Percentiles rank a stretch among this genome's conserved stretches.
These are phyloP conservation scores for Lophotriccus pileatus DNA, from an alignment of 2,797 vertebrate species.

Conservation along the genomic window DNA sequence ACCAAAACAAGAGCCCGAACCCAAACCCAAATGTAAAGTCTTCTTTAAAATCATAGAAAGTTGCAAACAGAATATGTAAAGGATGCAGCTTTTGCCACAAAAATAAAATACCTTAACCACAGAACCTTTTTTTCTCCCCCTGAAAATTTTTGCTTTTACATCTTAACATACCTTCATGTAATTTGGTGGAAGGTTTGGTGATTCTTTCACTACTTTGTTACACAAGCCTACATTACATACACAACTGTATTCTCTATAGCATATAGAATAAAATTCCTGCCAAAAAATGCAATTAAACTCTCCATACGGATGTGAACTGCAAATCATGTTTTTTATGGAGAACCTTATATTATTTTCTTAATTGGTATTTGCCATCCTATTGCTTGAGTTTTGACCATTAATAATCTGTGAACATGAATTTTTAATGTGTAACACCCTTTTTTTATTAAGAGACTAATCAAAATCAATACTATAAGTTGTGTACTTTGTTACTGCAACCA, in stretches of 20 bases:
- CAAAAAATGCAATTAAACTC: neutral
- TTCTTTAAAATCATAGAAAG: neutral
- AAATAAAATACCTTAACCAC: neutral
- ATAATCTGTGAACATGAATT: neutral
- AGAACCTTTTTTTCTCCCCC: rapidly evolving
- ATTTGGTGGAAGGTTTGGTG: neutral
- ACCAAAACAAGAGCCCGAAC: neutral
- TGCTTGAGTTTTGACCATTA: neutral
- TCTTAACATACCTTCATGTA: neutral
- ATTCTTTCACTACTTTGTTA: neutral
- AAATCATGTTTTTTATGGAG: neutral
- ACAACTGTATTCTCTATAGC: neutral
- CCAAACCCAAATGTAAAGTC: neutral
- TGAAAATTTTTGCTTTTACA: neutral
- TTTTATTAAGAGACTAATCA: neutral
- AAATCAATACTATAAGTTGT: neutral
- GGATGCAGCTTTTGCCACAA: neutral
- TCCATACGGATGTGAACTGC: rapidly evolving
- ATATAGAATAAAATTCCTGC: neutral
- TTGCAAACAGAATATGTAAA: neutral
- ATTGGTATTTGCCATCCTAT: neutral
- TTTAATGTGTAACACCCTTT: neutral
- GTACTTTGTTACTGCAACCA: neutral
- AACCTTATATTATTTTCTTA: neutral
- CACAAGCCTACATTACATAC: neutral